Base-by-base conservation (phyloP, 2,797 vertebrate species). In the Anisognathus igniventris region DNA sequence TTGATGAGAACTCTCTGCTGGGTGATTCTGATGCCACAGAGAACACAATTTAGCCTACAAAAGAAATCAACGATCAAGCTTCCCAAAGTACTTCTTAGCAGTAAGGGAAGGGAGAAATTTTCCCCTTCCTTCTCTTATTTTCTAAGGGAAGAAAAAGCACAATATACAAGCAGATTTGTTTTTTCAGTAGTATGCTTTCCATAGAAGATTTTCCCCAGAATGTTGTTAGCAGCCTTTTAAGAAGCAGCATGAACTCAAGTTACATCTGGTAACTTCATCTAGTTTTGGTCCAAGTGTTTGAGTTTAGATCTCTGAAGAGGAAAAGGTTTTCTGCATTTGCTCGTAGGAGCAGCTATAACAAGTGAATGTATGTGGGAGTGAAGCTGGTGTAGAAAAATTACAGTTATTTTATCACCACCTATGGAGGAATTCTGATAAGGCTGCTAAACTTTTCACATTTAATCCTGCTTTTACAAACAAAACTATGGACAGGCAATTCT, bases 131-230 rank as follows among this genome's bases (percentile, higher is more conserved):
- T 53, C 50, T 65, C 42, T 31, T 48, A 50, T 85, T 71, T 95
- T 67, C 68, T 61, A 76, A 86, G 75, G 74, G 92, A 92, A 93
- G 39, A 61, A 87, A 87, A 93, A 91, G 53, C 65, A 86, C 72
- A 75, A 85, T 47, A 45, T 77, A 91, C 61, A 82, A 85, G 57
- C 71, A 68, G 84, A 65, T 35, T 93, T 53, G 44, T 24, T 66
- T 93, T 77, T 65, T n/a, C 86, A 86, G 57, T 80, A 72, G 42
- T 31, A 51, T n/a, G 44, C 73, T 96, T 77, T 92, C 84, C 77
- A 31, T 0, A 67, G 84, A 44, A 74, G 68, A 57, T 58, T 68
- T 47, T 74, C 42, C 81, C 72, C 75, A 83, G 72, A 58, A 74
- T 2, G 2, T 22, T 67, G 50, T 82, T 77, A 79, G 88, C 92